phyloP scores from a whole-genome alignment of 1,140 invertebrate genomes.

The Hypothenemus hampei region DNA sequence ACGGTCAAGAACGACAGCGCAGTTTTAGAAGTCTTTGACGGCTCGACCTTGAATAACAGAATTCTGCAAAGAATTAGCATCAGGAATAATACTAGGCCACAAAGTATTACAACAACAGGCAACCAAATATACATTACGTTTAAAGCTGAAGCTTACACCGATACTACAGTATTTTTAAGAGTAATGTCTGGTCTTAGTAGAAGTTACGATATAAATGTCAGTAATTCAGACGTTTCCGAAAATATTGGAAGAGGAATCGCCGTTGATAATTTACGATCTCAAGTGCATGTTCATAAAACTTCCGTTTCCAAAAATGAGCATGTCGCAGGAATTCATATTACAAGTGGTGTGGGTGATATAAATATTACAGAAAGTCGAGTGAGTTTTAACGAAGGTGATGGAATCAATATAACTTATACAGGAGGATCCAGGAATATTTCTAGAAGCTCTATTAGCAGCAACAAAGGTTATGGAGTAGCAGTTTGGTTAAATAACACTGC shows the following conservation, averaged over 20 bases:
- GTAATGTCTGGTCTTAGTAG: conserved; percentile 73
- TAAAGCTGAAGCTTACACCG: conserved; percentile 60
- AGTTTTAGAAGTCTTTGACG: conserved; percentile 72
- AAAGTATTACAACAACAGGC: conserved; percentile 73
- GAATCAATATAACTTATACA: conserved; percentile 84
- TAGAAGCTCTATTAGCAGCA: conserved; percentile 70
- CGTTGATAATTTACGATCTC: conserved; percentile 77
- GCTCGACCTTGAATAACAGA: conserved; percentile 61
- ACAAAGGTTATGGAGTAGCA: conserved; percentile 78
- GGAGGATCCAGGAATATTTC: conserved; percentile 89
- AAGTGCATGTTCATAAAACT: conserved; percentile 72
- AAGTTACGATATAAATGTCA: conserved; percentile 83
- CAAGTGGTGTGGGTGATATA: conserved; percentile 82
- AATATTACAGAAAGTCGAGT: conserved; percentile 88
- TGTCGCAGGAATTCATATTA: conserved; percentile 80
- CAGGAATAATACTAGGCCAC: conserved; percentile 74
- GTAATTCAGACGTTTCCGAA: conserved; percentile 73
- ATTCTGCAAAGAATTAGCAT: conserved; percentile 63
- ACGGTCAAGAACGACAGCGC: conserved; percentile 70
- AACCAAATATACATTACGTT: conserved; percentile 75
- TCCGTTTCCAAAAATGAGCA: conserved; percentile 83
- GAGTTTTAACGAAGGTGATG: conserved; percentile 87
- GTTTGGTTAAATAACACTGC: conserved; percentile 85
- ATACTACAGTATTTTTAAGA: conserved; percentile 68
- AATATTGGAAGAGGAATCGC: conserved; percentile 92